Evolutionary conservation across 2,888 invertebrate species (phyloP), one percentile per base, ranked within the genome.

Genomic region (Meteorus cinctellus): DNA sequence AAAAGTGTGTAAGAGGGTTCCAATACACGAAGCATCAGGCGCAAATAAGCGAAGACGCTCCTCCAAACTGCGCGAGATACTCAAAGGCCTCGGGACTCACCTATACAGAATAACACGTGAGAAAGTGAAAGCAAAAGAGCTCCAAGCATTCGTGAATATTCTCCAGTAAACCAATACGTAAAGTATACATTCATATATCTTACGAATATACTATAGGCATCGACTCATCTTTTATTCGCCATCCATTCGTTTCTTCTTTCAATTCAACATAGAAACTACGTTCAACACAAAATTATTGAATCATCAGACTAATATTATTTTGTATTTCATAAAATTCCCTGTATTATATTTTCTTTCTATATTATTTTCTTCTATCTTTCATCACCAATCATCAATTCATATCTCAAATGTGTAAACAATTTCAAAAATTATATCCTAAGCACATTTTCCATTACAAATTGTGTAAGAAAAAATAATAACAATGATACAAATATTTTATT

Each of bases 101-200:
- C 79, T 81, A 77, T 78, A 69, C 80, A 48, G 67, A 48, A 74
- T 68, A 74, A 78, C 85, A 86, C 86, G 86, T 86, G 86, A 86
- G 86, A 86, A 86, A 86, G 86, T 86, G 86, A 86, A 86, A 86
- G 86, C 85, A 83, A 84, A 82, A 80, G 63, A 72, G 62, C 81
- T 77, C 79, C 77, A 79, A 78, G 76, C 76, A 68, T 68, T 60
- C 16, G 67, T 16, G 41, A 48, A 41, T 45, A 67, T 73, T 73
- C 66, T 73, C 36, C 29, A 48, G 55, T 63, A 27, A 62, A 34
- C 63, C 29, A 31, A 72, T 59, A 70, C 48, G 63, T 19, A 19
- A 2, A 16, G 10, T 48, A n/a, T 48, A 19, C 19, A 55, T 48
- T 16, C n/a, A 48, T 48, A 16, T 48, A 45, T 29, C 24, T 60